phyloP scores from a whole-genome alignment of 1,140 invertebrate genomes.

The Mactra quadrangularis region DNA sequence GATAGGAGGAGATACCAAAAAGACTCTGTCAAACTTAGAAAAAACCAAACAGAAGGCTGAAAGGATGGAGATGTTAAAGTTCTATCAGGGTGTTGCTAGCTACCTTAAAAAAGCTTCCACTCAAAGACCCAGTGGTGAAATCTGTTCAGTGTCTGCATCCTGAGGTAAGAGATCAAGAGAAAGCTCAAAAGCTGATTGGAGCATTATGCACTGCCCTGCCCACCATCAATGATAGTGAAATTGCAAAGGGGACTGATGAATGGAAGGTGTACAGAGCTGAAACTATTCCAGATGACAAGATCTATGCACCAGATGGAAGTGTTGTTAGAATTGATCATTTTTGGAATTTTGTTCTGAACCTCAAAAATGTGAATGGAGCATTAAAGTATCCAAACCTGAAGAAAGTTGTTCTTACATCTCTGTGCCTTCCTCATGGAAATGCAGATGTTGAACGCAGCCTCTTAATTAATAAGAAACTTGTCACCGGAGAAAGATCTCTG shows the following conservation, averaged over 20 bases:
- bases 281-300: not conserved
- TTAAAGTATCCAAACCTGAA: slow-evolving; percentile 4
- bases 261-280: slow-evolving; percentile 62
- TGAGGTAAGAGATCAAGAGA: slow-evolving; percentile 22
- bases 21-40: slow-evolving; percentile 5
- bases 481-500: slow-evolving; percentile 56
- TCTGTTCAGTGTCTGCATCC: slow-evolving; percentile 23
- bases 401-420: not conserved
- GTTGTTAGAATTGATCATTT: slow-evolving; percentile 1
- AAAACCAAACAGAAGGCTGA: not conserved
- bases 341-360: slow-evolving; percentile 12
- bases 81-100: slow-evolving; percentile 1
- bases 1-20: not conserved
- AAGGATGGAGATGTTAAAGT: not conserved
- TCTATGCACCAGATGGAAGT: not conserved
- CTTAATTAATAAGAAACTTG: slow-evolving; percentile 46
- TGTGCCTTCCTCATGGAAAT: slow-evolving; percentile 46
- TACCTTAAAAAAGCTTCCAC: slow-evolving; percentile 23
- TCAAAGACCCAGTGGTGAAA: not conserved
- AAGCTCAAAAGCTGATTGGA: not conserved
- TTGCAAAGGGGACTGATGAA: slow-evolving; percentile 47
- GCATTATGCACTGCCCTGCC: slow-evolving; percentile 3
- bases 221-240: not conserved
- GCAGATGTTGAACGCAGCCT: slow-evolving; percentile 66
- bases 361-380: not conserved